Evolutionary conservation across 2,113 vertebrate genomes (phyloP), one percentile per base, ranked within the genome.

Genomic region (Silurus asotus): DNA sequence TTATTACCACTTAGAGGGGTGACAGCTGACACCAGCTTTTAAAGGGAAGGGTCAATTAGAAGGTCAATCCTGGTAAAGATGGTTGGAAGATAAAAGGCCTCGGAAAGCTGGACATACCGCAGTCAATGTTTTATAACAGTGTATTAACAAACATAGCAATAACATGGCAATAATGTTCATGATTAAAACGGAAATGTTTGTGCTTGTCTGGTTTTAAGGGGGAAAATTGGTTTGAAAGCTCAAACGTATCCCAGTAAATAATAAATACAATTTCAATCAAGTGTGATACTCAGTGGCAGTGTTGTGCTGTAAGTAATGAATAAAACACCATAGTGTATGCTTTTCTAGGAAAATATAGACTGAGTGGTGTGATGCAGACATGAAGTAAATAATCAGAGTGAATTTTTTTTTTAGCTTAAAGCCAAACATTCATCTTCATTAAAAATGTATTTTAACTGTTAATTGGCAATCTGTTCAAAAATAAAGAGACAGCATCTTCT

Each of bases 21-120:
- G 79, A 82, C 58, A 77, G 86, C 11, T 65, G 69, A 82, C 37
- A 37, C n/a, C 85, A n/a, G 49, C 28, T 81, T 77, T 87, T 45
- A 77, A 87, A 56, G 51, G 64, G 25, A 55, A 58, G 72, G 86
- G 70, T 77, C 61, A 83, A 87, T 55, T 8, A 65, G 51, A 8
- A 76, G 49, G 59, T 77, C 61, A 58, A n/a, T 28, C 20, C 58
- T 45, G 75, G 48, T 53, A 82, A 75, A 86, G 59, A 81, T 81
- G 15, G 48, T 37, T 45, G 13, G 3, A 20, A 82, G 48, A 65
- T 65, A 56, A 82, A 65, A 55, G n/a, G 64, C 14, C 37, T 69
- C 20, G 2, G 45, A 81, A 72, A 61, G 11, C 9, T 61, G 58
- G 25, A 48, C 4, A 64, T 48, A 28, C 19, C 25, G 10, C 4